Base-by-base conservation (phyloP, 2,797 vertebrate species). In the Thalassophryne amazonica region DNA sequence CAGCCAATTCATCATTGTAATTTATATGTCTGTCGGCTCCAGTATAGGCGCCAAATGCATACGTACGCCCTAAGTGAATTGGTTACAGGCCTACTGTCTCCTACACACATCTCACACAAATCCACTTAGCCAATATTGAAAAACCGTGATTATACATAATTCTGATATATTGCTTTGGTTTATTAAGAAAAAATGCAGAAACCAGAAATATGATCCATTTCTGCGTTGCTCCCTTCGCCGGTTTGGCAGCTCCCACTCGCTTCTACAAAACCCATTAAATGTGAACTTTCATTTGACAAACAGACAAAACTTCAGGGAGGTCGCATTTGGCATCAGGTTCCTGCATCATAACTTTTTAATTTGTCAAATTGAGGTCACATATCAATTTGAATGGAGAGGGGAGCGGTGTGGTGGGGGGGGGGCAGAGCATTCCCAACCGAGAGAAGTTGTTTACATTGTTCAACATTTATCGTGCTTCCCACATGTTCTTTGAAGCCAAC, bases 111-210 rank as follows among this genome's bases (percentile, higher is more conserved):
- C 68, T 67, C 53, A 36, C 68, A 41, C 57, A 88, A 91, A 91
- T 90, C 77, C 63, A n/a, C 76, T 92, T 90, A 91, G 76, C 59
- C 75, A 72, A 85, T 72, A 84, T 87, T 77, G 78, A 80, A 86
- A 86, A 87, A 66, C 61, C 71, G 67, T 73, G 68, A 81, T 85
- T 83, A 65, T 69, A 73, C 63, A 16, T 91, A 90, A 92, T 91
- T 88, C 80, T 85, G 81, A 86, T 60, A 91, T 90, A 91, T 91
- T 91, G 87, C 89, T 82, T 87, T 78, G 77, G 81, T 88, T 91
- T 83, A 91, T 91, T 89, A 89, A 83, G 60, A 80, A 68, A 80
- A 73, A 75, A 50, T 65, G 64, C 48, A 66, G 58, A 68, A 83
- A 82, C n/a, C 67, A 61, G 85, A 85, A 90, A 90, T 82, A 69